Evolutionary conservation across 1,140 invertebrate genomes (phyloP).

Genomic region (Phymastichus coffea): DNA sequence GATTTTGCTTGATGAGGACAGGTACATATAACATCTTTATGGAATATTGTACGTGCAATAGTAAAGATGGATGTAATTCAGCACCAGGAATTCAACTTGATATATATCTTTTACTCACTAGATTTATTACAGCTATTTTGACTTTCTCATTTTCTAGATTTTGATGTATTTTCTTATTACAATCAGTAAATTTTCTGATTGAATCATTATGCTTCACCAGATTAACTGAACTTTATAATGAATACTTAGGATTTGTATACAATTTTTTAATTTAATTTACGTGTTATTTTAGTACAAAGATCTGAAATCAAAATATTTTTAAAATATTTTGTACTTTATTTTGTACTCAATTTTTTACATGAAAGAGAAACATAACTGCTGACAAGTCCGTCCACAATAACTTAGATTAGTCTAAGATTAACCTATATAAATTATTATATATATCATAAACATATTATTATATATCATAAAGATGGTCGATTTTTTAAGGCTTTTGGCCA

Average conservation of each 20-base stretch:
- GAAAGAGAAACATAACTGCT: constrained; percentile 31
- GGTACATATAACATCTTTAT: constrained; percentile 92
- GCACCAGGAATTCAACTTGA: constrained; percentile 43
- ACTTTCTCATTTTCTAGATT: constrained; percentile 29
- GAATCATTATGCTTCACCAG: too few relatives aligned
- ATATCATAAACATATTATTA: too few relatives aligned
- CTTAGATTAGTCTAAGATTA: constrained; percentile 22
- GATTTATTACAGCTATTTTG: constrained; percentile 6
- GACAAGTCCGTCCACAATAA: constrained; percentile 33
- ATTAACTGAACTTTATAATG: constrained; percentile 2
- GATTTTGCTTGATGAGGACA: constrained; percentile 86
- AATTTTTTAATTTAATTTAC: too few relatives aligned
- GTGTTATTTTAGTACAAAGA: too few relatives aligned
- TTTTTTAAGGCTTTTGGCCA: too few relatives aligned
- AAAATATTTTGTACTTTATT: too few relatives aligned
- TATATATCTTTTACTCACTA: constrained; percentile 28
- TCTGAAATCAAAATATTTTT: too few relatives aligned
- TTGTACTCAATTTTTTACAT: too few relatives aligned
- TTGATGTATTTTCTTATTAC: too few relatives aligned
- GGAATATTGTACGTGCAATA: constrained; percentile 91
- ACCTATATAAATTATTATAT: constrained; percentile 12
- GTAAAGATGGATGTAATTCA: constrained; percentile 87
- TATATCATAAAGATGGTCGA: too few relatives aligned
- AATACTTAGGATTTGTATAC: too few relatives aligned
- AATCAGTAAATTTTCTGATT: too few relatives aligned